Conservation (phyloP, 2,113 vertebrate species). For the Nestor notabilis region DNA sequence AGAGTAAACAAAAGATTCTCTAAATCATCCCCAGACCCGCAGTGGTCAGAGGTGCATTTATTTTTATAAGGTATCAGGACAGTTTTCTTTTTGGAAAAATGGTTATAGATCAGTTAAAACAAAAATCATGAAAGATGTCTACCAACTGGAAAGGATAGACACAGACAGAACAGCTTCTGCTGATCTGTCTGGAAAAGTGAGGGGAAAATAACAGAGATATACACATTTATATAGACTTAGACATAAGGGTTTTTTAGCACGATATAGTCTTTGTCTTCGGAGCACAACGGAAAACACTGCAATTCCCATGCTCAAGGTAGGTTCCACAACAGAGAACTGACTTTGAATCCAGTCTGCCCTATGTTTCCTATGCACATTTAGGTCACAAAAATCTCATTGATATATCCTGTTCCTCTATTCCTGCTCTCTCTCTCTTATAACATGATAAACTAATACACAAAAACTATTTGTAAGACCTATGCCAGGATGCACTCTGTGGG, state of each 20-base stretch:
- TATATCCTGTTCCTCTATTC: background rate
- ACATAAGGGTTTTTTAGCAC: background rate
- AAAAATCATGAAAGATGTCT: background rate
- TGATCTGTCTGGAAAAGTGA: background rate
- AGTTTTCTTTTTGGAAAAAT: background rate
- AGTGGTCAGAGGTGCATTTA: background rate
- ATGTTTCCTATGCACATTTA: background rate
- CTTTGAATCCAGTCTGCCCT: constrained; percentile 17
- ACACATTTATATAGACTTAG: background rate
- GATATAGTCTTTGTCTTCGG: background rate
- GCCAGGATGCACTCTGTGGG: background rate
- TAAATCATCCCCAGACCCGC: background rate
- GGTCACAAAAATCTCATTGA: constrained; percentile 4
- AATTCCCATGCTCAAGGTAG: background rate
- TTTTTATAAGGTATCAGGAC: background rate
- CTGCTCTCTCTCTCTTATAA: background rate
- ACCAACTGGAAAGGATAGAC: background rate
- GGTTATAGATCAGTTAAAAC: background rate
- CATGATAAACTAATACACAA: background rate
- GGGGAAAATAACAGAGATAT: background rate
- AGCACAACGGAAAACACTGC: background rate
- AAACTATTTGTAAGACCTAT: background rate
- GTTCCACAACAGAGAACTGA: background rate
- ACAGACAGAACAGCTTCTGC: background rate
- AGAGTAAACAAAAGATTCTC: background rate